Evolutionary conservation across 1,140 invertebrate species (phyloP).

Genomic region (Monochamus saltuarius): DNA sequence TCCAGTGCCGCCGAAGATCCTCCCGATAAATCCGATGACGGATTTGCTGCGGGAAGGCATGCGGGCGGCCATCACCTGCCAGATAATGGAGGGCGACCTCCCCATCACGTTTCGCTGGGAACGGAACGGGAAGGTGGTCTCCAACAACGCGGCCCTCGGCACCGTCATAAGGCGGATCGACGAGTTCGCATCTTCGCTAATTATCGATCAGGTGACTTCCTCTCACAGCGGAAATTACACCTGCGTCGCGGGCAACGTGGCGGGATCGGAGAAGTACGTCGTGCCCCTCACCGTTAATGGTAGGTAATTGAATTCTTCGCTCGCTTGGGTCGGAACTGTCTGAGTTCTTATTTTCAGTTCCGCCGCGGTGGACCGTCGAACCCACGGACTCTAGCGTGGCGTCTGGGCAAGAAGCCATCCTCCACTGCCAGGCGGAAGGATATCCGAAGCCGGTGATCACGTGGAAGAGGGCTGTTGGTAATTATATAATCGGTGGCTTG

Average conservation of each 20-base stretch:
- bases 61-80: slow-evolving; percentile 88
- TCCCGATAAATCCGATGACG: slow-evolving; percentile 80
- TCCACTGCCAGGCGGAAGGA: slow-evolving; percentile 90
- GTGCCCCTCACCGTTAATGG: slow-evolving; percentile 81
- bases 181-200: slow-evolving; percentile 84
- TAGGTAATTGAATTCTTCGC: slow-evolving; percentile 51
- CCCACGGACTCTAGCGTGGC: slow-evolving; percentile 84
- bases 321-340: neutral
- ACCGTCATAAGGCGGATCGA: slow-evolving; percentile 69
- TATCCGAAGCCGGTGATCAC: slow-evolving; percentile 84
- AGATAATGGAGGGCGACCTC: slow-evolving; percentile 91
- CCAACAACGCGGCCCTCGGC: slow-evolving; percentile 55
- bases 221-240: slow-evolving; percentile 87
- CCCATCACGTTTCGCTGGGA: slow-evolving; percentile 87
- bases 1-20: slow-evolving; percentile 84
- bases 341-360: slow-evolving; percentile 66
- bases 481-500: slow-evolving; percentile 26
- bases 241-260: slow-evolving; percentile 82
- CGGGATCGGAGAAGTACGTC: slow-evolving; percentile 72
- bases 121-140: slow-evolving; percentile 72
- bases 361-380: slow-evolving; percentile 87
- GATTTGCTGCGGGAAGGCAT: slow-evolving; percentile 84
- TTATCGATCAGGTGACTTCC: slow-evolving; percentile 83
- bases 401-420: slow-evolving; percentile 75
- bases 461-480: slow-evolving; percentile 83